Evolutionary conservation across 2,888 invertebrate species (phyloP).

Genomic region (Cephalotes varians): DNA sequence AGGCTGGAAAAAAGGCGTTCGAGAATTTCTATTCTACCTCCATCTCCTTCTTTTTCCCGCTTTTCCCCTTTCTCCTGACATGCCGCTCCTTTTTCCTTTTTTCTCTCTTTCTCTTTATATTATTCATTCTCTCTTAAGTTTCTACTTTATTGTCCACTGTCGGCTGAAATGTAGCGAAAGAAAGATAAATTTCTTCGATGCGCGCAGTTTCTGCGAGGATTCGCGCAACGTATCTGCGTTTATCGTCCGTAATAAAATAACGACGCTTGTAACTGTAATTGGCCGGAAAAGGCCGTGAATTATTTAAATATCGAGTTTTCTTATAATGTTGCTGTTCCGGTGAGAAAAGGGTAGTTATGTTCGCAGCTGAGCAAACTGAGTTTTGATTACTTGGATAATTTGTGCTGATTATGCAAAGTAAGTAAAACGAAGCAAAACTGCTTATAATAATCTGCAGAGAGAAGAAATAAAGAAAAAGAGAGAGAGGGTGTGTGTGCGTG

Average conservation of each 20-base stretch:
- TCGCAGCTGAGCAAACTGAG: neutral
- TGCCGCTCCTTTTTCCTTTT: neutral
- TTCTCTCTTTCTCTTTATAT: neutral
- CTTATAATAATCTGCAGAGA: neutral
- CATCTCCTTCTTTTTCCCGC: neutral
- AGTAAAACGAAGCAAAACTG: neutral
- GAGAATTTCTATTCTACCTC: constrained; percentile 11
- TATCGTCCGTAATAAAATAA: constrained; percentile 29
- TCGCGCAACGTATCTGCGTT: neutral
- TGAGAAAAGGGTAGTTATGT: neutral
- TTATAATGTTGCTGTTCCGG: constrained; percentile 9
- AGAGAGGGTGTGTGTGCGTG: neutral
- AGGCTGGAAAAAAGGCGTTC: constrained; percentile 46
- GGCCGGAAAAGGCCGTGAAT: neutral
- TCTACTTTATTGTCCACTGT: constrained; percentile 45
- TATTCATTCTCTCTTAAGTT: constrained; percentile 9
- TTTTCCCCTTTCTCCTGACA: constrained; percentile 7
- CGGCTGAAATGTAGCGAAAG: neutral
- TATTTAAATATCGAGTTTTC: constrained; percentile 7
- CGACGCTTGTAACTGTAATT: constrained; percentile 19
- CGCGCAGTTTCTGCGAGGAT: neutral
- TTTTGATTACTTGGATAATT: constrained; percentile 18
- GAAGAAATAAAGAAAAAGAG: neutral
- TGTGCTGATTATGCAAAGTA: constrained; percentile 1
- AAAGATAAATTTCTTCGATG: neutral